Evolutionary conservation across 1,140 invertebrate species (phyloP).

Genomic region (Pachyrhynchus sulphureomaculatus): DNA sequence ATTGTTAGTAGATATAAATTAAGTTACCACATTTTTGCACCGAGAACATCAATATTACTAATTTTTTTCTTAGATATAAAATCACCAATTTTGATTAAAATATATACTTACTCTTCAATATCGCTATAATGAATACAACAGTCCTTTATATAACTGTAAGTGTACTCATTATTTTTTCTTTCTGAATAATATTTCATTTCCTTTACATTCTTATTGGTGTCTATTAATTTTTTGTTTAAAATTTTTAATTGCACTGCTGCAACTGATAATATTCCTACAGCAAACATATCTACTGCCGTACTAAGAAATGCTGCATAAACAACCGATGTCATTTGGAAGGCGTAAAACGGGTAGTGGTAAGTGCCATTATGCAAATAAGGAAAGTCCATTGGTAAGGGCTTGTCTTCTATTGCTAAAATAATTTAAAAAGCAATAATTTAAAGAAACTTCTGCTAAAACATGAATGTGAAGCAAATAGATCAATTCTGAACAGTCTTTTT

Average conservation of each 20-base stretch:
- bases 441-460: too few relatives aligned
- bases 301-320: constrained; percentile 18
- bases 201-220: constrained; percentile 20
- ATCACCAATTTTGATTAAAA: too few relatives aligned
- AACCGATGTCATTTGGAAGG: constrained; percentile 21
- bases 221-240: constrained; percentile 24
- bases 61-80: too few relatives aligned
- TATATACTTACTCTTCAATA: constrained; percentile 22
- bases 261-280: constrained; percentile 16
- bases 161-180: not conserved
- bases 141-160: not conserved
- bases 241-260: constrained; percentile 27
- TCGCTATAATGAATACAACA: constrained; percentile 20
- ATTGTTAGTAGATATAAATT: too few relatives aligned
- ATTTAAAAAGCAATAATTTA: too few relatives aligned
- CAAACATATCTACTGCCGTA: constrained; percentile 26
- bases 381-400: constrained; percentile 13
- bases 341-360: constrained; percentile 22
- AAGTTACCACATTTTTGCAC: too few relatives aligned
- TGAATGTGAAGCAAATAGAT: too few relatives aligned
- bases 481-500: too few relatives aligned
- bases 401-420: constrained; percentile 1
- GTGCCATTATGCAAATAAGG: constrained; percentile 19
- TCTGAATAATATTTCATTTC: not conserved
- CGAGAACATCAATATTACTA: too few relatives aligned